Evolutionary conservation across 1,140 invertebrate species (phyloP).

Genomic region (Mya arenaria): DNA sequence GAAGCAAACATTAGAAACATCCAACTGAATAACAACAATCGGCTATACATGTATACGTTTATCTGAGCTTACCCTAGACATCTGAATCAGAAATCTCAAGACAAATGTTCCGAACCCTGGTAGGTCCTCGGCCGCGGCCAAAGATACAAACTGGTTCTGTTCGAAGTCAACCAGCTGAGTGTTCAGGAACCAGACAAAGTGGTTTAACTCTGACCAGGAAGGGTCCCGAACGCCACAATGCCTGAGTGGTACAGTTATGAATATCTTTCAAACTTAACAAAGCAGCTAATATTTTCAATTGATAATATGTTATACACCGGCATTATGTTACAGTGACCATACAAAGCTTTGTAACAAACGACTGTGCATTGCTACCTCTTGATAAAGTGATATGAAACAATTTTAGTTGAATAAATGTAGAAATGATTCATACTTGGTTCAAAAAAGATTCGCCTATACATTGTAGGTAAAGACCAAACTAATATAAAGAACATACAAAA

Average conservation of each 20-base stretch:
- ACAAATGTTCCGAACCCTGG: conserved; percentile 67
- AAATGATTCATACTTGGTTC: too few relatives aligned
- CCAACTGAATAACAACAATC: too few relatives aligned
- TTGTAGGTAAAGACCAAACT: too few relatives aligned
- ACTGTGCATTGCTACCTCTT: too few relatives aligned
- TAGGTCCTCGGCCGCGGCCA: conserved; percentile 49
- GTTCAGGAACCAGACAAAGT: conserved; percentile 71
- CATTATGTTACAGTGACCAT: neutral
- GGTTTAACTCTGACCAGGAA: conserved; percentile 70
- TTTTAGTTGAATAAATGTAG: too few relatives aligned
- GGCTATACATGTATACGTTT: too few relatives aligned
- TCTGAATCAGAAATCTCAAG: neutral
- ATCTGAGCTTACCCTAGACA: conserved; percentile 18
- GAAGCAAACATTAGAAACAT: too few relatives aligned
- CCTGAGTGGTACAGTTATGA: conserved; percentile 49
- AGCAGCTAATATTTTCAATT: neutral
- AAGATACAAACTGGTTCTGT: conserved; percentile 63
- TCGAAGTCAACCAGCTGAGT: conserved; percentile 66
- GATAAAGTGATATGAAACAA: too few relatives aligned
- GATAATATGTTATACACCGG: neutral
- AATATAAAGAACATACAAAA: too few relatives aligned
- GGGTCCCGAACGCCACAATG: conserved; percentile 70
- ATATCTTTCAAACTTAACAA: conserved; percentile 19
- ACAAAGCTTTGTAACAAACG: neutral
- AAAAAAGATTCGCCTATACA: too few relatives aligned